Evolutionary conservation across 2,797 vertebrate species (phyloP).

Genomic region (Orestias chungarensis): DNA sequence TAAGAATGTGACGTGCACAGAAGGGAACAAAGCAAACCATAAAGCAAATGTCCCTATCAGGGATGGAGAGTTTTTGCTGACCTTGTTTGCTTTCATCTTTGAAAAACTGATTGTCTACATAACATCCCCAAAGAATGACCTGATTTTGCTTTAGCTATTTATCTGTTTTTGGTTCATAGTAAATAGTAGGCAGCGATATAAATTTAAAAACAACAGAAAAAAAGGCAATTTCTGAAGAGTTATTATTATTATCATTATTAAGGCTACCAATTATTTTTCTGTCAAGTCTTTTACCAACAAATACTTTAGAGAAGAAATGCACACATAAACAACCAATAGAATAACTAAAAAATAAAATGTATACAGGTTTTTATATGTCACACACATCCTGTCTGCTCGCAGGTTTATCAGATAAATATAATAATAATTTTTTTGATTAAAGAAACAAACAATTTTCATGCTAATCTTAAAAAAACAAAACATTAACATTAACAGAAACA

Average conservation of each 20-base stretch:
- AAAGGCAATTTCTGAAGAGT: not conserved
- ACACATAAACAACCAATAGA: not conserved
- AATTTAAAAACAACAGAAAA: not conserved
- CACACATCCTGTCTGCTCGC: not conserved
- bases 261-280: not conserved
- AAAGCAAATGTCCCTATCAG: not conserved
- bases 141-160: not conserved
- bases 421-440: not conserved
- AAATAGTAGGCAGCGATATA: not conserved
- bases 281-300: not conserved
- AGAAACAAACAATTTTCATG: not conserved
- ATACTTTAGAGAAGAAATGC: not conserved
- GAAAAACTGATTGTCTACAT: not conserved
- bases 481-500: not conserved
- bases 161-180: not conserved
- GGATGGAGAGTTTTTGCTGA: not conserved
- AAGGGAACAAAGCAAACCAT: not conserved
- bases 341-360: not conserved
- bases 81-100: not conserved
- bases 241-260: not conserved
- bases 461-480: not conserved
- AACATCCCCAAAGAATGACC: not conserved
- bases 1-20: not conserved
- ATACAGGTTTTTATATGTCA: not conserved
- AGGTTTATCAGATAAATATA: not conserved